Evolutionary conservation across 1,140 invertebrate genomes (phyloP).

Genomic region (Drosophila willistoni): DNA sequence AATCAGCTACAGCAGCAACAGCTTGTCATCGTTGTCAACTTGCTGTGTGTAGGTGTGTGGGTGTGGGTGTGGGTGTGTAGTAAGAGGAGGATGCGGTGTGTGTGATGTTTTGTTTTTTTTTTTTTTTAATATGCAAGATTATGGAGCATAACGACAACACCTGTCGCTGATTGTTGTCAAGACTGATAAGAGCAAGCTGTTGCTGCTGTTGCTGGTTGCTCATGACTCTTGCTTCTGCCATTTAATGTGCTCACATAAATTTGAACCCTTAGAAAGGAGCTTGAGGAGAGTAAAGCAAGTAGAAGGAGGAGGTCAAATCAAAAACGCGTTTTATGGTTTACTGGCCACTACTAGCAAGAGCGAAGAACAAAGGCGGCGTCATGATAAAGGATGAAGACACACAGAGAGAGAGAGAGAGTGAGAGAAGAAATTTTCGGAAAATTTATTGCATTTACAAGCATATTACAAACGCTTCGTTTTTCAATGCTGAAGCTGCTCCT

Average conservation of each 20-base stretch:
- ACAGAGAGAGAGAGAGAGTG: not conserved
- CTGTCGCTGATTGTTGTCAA: slow-evolving; percentile 53
- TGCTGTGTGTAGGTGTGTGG: slow-evolving; percentile 12
- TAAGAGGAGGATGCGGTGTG: slow-evolving; percentile 27
- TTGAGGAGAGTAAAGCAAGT: not conserved
- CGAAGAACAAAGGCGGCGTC: not conserved
- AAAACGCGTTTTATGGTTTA: slow-evolving; percentile 75
- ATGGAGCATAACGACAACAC: slow-evolving; percentile 58
- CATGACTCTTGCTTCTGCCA: slow-evolving; percentile 8
- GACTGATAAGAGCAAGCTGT: slow-evolving; percentile 58
- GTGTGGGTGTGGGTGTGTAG: not conserved
- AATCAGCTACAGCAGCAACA: slow-evolving; percentile 38
- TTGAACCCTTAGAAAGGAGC: slow-evolving; percentile 29
- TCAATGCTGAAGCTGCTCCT: slow-evolving; percentile 52
- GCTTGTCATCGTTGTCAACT: slow-evolving; percentile 55
- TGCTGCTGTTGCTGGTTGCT: slow-evolving; percentile 21
- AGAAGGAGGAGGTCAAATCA: slow-evolving; percentile 56
- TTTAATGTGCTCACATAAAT: slow-evolving; percentile 79
- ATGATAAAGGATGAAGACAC: not conserved
- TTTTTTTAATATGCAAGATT: slow-evolving; percentile 65
- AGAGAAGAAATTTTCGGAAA: slow-evolving; percentile 42
- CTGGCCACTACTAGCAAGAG: slow-evolving; percentile 30
- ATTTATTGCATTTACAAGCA: slow-evolving; percentile 80
- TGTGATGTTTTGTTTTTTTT: not conserved
- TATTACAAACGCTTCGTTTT: slow-evolving; percentile 68